Conservation (phyloP, 2,797 vertebrate species). For the Enteromius treurensis region DNA sequence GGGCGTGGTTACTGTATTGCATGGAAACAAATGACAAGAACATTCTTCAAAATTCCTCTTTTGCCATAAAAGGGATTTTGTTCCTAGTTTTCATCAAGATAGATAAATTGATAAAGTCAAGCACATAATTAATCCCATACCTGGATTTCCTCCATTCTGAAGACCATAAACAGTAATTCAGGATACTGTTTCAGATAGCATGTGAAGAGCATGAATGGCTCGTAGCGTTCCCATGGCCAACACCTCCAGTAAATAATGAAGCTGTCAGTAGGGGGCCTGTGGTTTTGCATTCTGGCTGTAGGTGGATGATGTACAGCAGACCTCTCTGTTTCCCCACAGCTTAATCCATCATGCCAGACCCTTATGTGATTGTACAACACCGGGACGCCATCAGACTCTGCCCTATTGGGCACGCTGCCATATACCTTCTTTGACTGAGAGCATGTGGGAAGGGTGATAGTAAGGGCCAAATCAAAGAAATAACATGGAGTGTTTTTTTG, state of each 20-base stretch:
- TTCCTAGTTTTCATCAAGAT: not conserved
- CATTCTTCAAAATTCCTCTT: not conserved
- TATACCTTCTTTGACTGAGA: conserved; percentile 30
- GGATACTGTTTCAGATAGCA: conserved; percentile 28
- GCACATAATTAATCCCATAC: not conserved
- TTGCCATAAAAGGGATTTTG: not conserved
- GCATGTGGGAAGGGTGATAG: conserved; percentile 37
- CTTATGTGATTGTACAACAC: conserved; percentile 31
- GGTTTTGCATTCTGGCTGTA: conserved; percentile 31
- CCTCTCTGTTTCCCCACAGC: conserved; percentile 80
- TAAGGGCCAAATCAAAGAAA: conserved; percentile 4
- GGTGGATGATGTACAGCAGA: conserved; percentile 60
- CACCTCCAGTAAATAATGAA: conserved; percentile 50
- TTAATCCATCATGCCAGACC: conserved; percentile 76
- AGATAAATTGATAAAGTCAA: not conserved
- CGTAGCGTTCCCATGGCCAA: conserved; percentile 18
- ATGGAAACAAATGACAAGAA: not conserved
- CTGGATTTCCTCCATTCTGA: conserved; percentile 8
- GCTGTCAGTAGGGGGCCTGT: conserved; percentile 40
- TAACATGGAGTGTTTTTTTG: not conserved
- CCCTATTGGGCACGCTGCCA: conserved; percentile 48
- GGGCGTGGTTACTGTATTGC: not conserved
- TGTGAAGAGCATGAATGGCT: conserved; percentile 10
- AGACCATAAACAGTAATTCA: not conserved
- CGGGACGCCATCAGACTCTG: conserved; percentile 19